phyloP scores from a whole-genome alignment of 1,140 invertebrate species.

The Vanessa atalanta region DNA sequence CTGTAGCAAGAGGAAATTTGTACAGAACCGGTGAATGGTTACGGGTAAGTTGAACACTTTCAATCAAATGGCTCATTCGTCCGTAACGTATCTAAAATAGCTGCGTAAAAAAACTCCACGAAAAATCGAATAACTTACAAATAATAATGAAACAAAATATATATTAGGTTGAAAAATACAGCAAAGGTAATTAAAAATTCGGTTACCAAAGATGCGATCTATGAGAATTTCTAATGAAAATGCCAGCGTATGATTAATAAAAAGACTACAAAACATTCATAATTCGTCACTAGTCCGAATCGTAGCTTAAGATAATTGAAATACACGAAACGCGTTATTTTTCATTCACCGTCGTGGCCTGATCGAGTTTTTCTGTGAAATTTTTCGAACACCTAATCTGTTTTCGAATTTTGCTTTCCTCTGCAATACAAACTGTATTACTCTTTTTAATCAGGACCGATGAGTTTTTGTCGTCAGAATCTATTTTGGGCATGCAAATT shows the following conservation, averaged over 20 bases:
- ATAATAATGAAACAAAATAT: no score
- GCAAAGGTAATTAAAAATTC: no score
- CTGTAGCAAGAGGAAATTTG: no score
- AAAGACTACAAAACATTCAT: conserved; percentile 1
- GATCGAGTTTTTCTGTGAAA: conserved; percentile 14
- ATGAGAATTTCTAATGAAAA: not conserved
- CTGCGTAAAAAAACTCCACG: no score
- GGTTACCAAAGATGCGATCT: no score
- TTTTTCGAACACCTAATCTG: conserved; percentile 24
- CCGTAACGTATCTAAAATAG: no score
- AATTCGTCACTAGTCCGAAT: conserved; percentile 11
- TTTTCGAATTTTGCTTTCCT: conserved; percentile 17
- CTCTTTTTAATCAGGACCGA: conserved; percentile 7
- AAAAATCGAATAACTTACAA: no score
- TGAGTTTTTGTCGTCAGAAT: not conserved
- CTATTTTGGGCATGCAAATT: not conserved
- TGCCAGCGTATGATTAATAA: not conserved
- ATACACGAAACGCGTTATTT: conserved; percentile 14
- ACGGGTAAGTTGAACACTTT: no score
- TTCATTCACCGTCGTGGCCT: conserved; percentile 2
- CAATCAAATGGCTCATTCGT: no score
- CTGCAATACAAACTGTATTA: conserved; percentile 11
- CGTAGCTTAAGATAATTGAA: conserved; percentile 15
- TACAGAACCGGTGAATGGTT: no score
- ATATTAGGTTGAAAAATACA: no score